Conservation (phyloP, 2,888 invertebrate species). For the Azorinus chamasolen region DNA sequence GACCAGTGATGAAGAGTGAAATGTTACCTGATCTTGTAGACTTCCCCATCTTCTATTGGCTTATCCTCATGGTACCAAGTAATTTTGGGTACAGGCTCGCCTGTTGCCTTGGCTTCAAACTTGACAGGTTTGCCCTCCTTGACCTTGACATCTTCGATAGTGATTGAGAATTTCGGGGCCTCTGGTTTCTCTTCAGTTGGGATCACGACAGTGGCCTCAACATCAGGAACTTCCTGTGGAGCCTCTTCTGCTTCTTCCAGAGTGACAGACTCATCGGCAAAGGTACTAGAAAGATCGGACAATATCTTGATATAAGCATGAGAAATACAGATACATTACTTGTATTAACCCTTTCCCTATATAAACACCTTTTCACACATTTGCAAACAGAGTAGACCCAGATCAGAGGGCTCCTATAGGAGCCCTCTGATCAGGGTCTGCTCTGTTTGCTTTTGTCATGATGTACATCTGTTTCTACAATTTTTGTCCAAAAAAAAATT, state of each 20-base stretch:
- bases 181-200: slow-evolving; percentile 40
- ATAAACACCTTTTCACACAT: too few relatives aligned
- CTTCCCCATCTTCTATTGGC: slow-evolving; percentile 90
- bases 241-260: slow-evolving; percentile 47
- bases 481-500: too few relatives aligned
- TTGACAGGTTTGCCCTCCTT: slow-evolving; percentile 78
- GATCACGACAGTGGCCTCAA: slow-evolving; percentile 39
- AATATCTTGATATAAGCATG: too few relatives aligned
- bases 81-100: slow-evolving; percentile 77
- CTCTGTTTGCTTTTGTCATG: too few relatives aligned
- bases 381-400: too few relatives aligned
- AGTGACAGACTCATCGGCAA: slow-evolving; percentile 58
- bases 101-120: slow-evolving; percentile 80
- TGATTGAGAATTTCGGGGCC: slow-evolving; percentile 63
- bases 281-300: slow-evolving; percentile 50
- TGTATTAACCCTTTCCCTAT: too few relatives aligned
- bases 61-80: slow-evolving; percentile 79
- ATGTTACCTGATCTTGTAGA: slow-evolving; percentile 72
- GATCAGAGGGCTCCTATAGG: too few relatives aligned
- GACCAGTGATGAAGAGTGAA: too few relatives aligned
- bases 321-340: too few relatives aligned
- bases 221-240: slow-evolving; percentile 55
- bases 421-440: too few relatives aligned
- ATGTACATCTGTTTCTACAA: too few relatives aligned
- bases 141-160: slow-evolving; percentile 71